Conservation (phyloP, 2,888 invertebrate genomes). For the Pyrocoelia pectoralis region DNA sequence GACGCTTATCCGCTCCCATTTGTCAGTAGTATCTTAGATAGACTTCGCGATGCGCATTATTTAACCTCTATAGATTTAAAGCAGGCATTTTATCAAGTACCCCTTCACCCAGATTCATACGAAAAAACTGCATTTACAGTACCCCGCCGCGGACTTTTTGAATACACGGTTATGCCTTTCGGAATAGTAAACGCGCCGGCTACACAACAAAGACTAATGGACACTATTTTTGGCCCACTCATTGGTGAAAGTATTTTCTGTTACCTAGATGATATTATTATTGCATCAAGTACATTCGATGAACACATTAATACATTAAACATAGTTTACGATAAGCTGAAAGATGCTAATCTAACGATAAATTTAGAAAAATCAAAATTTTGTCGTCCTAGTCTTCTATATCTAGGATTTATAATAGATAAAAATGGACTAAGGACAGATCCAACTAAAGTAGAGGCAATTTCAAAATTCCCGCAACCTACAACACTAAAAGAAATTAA, state of each 20-base stretch:
- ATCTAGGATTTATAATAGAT: conserved; percentile 44
- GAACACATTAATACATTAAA: conserved; percentile 33
- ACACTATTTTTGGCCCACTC: conserved; percentile 32
- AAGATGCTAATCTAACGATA: conserved; percentile 39
- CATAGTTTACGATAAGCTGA: conserved; percentile 32
- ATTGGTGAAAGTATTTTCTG: conserved; percentile 1
- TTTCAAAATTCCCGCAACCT: conserved; percentile 43
- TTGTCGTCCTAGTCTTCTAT: conserved; percentile 39
- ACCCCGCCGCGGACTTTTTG: conserved; percentile 41
- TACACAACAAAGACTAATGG: conserved; percentile 39
- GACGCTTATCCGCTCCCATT: conserved; percentile 44
- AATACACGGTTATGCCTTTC: conserved; percentile 43
- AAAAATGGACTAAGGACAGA: conserved; percentile 41
- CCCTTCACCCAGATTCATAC: conserved; percentile 34
- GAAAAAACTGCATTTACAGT: conserved; percentile 49
- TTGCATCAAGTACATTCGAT: conserved; percentile 22
- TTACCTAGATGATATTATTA: conserved; percentile 13
- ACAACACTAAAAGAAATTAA: conserved; percentile 38
- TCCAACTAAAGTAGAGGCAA: conserved; percentile 43
- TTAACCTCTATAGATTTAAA: conserved; percentile 41
- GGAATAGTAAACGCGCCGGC: conserved; percentile 39
- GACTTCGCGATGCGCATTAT: conserved; percentile 39
- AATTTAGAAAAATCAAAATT: conserved; percentile 29
- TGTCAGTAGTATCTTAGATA: conserved; percentile 40
- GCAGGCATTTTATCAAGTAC: conserved; percentile 44